These are phyloP conservation scores for Darevskia nairensis DNA, from an alignment of 2,797 vertebrate genomes.

Conservation along the genomic window DNA sequence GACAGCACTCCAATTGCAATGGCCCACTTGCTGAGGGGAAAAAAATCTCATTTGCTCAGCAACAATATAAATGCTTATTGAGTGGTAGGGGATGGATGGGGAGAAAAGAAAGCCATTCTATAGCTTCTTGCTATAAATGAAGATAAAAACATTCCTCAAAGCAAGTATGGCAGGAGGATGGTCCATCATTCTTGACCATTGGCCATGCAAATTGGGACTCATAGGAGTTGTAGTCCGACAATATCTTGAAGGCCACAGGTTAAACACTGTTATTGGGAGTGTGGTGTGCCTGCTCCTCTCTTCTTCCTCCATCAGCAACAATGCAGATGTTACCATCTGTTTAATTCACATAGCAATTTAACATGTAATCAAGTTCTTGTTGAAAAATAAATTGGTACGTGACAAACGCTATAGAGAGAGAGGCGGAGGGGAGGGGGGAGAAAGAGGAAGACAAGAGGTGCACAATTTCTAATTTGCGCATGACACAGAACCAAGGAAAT, in stretches of 20 bases:
- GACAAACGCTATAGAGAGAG: background rate
- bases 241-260: background rate
- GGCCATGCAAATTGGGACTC: background rate
- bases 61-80: background rate
- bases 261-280: background rate
- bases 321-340: background rate
- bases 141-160: background rate
- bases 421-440: background rate
- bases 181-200: background rate
- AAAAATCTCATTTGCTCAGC: background rate
- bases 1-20: background rate
- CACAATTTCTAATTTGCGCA: background rate
- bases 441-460: background rate
- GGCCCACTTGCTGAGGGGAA: background rate
- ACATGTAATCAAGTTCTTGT: background rate
- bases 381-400: background rate
- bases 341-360: background rate
- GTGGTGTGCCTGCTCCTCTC: background rate
- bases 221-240: background rate
- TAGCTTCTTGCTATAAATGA: background rate
- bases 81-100: background rate
- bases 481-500: constrained; percentile 41
- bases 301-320: background rate
- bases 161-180: background rate
- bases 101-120: background rate